phyloP scores from a whole-genome alignment of 2,888 invertebrate species.

The Aradus depressus region DNA sequence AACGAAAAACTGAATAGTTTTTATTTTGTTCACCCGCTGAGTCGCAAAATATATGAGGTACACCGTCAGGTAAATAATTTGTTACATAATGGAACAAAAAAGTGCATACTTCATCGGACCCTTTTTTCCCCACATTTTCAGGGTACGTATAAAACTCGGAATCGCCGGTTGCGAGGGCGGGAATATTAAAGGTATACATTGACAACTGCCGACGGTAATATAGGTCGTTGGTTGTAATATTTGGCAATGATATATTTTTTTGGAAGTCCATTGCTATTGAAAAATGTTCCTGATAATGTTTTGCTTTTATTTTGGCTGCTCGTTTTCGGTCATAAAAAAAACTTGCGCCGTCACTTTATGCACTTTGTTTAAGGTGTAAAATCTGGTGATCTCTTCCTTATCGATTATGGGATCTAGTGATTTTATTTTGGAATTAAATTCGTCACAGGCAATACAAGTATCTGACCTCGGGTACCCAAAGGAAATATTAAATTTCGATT shows the following conservation, averaged over 20 bases:
- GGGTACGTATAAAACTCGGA: slow-evolving; percentile 21
- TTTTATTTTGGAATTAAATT: too few species aligned
- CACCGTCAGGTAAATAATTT: slow-evolving; percentile 19
- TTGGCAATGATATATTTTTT: slow-evolving; percentile 19
- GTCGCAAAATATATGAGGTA: slow-evolving; percentile 26
- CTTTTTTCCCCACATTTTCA: slow-evolving; percentile 23
- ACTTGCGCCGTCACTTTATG: too few species aligned
- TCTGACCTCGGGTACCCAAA: too few species aligned
- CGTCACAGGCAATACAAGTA: too few species aligned
- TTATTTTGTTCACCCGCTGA: slow-evolving; percentile 27
- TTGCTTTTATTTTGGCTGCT: too few species aligned
- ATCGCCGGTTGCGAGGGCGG: slow-evolving; percentile 15
- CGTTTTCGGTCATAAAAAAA: too few species aligned
- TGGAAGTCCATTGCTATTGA: slow-evolving; percentile 21
- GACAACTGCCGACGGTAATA: slow-evolving; percentile 23
- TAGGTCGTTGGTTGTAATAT: slow-evolving; percentile 19
- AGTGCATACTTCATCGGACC: slow-evolving; percentile 23
- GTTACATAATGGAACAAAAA: slow-evolving; percentile 23
- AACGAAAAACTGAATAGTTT: slow-evolving; percentile 23
- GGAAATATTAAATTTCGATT: too few species aligned
- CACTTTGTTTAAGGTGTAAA: too few species aligned
- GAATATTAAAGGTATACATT: slow-evolving; percentile 20
- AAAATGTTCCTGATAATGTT: too few species aligned
- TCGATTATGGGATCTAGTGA: too few species aligned
- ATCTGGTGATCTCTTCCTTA: too few species aligned